These are phyloP conservation scores for Pollenia griseotomentosa DNA, from an alignment of 2,888 invertebrate genomes.

Conservation along the genomic window DNA sequence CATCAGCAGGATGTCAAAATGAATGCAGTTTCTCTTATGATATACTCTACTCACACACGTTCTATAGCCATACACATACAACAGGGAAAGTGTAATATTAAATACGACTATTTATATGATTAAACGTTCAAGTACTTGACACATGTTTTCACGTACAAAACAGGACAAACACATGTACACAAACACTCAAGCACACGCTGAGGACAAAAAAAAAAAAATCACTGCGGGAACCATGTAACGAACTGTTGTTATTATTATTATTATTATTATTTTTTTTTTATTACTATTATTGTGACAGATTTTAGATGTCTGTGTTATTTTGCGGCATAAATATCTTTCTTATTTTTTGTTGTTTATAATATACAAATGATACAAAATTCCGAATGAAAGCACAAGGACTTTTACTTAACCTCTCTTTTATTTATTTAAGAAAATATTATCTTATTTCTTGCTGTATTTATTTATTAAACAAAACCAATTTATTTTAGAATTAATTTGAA, in stretches of 20 bases:
- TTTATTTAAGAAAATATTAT: not conserved
- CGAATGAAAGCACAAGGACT: conserved; percentile 35
- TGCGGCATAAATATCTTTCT: not conserved
- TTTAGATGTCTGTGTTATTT: not conserved
- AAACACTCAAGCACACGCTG: not conserved
- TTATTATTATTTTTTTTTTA: not conserved
- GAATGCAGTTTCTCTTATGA: not conserved
- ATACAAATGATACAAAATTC: not conserved
- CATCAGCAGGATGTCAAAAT: conserved; percentile 3
- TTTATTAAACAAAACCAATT: not conserved
- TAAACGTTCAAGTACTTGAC: conserved; percentile 31
- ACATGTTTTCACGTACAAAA: conserved; percentile 3
- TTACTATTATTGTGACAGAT: not conserved
- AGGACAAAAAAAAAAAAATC: conserved; percentile 11
- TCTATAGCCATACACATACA: too few species aligned
- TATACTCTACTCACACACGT: not conserved
- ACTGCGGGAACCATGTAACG: not conserved
- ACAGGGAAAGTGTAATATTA: not conserved
- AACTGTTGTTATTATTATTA: not conserved
- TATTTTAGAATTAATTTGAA: not conserved
- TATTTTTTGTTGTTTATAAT: not conserved
- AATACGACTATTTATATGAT: conserved; percentile 21
- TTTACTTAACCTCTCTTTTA: not conserved
- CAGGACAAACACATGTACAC: not conserved
- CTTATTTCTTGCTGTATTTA: not conserved